These are phyloP conservation scores for Gastrophryne carolinensis DNA, from an alignment of 2,797 vertebrate genomes.

Conservation along the genomic window DNA sequence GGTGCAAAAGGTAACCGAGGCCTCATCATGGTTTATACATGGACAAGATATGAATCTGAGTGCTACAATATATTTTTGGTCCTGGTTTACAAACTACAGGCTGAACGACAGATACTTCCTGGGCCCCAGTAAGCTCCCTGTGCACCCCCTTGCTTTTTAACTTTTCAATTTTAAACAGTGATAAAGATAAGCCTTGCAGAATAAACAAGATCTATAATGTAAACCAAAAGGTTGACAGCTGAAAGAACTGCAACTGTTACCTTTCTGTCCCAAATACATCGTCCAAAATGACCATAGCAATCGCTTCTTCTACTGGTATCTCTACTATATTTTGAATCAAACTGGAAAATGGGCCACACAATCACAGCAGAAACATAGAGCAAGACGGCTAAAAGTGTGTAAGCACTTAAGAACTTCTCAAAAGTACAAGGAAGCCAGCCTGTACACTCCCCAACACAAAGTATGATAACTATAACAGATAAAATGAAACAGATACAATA, in stretches of 20 bases:
- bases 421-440: conserved; percentile 81
- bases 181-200: conserved; percentile 64
- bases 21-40: too few relatives aligned
- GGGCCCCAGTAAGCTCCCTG: too few relatives aligned
- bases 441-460: conserved; percentile 85
- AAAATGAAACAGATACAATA: conserved; percentile 91
- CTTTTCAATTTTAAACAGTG: conserved; percentile 2
- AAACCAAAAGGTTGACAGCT: conserved; percentile 62
- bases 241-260: conserved; percentile 63
- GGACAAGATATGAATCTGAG: too few relatives aligned
- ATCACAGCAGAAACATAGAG: conserved; percentile 80
- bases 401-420: conserved; percentile 80
- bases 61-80: too few relatives aligned
- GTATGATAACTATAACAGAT: conserved; percentile 75
- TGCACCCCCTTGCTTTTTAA: too few relatives aligned
- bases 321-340: conserved; percentile 70
- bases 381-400: conserved; percentile 78
- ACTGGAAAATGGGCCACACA: conserved; percentile 87
- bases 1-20: too few relatives aligned
- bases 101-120: too few relatives aligned
- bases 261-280: conserved; percentile 57
- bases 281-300: rapidly evolving
- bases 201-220: conserved; percentile 63
- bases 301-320: rapidly evolving
- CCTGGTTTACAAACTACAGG: too few relatives aligned